These are phyloP conservation scores for Acleris laterana DNA, from an alignment of 2,888 invertebrate species.

Conservation along the genomic window DNA sequence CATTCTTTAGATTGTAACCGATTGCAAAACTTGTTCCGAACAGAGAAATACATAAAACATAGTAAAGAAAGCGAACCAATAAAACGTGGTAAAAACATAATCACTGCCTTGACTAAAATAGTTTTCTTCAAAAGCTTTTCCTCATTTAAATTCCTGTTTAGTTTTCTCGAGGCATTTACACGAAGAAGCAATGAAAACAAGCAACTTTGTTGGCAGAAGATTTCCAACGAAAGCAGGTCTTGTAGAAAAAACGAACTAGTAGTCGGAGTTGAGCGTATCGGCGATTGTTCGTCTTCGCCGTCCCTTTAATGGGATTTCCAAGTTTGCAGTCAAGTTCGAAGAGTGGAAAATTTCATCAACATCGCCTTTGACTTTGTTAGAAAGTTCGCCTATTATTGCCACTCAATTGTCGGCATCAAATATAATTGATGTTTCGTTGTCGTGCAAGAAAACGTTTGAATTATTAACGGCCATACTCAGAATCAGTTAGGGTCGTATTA, in stretches of 20 bases:
- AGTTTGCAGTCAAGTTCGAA: constrained; percentile 37
- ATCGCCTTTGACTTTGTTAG: constrained; percentile 42
- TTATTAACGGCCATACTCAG: background rate
- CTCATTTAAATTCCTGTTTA: constrained; percentile 10
- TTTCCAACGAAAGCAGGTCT: constrained; percentile 18
- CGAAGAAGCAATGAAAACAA: too few relatives aligned
- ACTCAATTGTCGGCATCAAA: constrained; percentile 26
- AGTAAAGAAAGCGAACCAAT: too few relatives aligned
- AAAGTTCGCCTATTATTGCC: constrained; percentile 38
- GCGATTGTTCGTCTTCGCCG: constrained; percentile 37
- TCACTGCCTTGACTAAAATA: background rate
- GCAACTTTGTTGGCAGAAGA: constrained; percentile 9
- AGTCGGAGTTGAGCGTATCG: constrained; percentile 14
- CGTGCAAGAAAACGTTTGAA: constrained; percentile 2
- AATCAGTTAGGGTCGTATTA: too few relatives aligned
- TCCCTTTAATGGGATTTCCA: constrained; percentile 47
- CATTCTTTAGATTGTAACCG: too few relatives aligned
- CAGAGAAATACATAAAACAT: too few relatives aligned
- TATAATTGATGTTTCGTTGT: constrained; percentile 9
- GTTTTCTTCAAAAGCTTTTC: background rate
- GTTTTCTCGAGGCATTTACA: background rate
- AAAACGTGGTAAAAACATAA: too few relatives aligned
- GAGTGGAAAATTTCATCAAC: constrained; percentile 42
- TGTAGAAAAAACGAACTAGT: constrained; percentile 21
- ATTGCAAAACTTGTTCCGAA: too few relatives aligned